Evolutionary conservation across 1,140 invertebrate genomes (phyloP).

Genomic region (Tetragnatha versicolor): DNA sequence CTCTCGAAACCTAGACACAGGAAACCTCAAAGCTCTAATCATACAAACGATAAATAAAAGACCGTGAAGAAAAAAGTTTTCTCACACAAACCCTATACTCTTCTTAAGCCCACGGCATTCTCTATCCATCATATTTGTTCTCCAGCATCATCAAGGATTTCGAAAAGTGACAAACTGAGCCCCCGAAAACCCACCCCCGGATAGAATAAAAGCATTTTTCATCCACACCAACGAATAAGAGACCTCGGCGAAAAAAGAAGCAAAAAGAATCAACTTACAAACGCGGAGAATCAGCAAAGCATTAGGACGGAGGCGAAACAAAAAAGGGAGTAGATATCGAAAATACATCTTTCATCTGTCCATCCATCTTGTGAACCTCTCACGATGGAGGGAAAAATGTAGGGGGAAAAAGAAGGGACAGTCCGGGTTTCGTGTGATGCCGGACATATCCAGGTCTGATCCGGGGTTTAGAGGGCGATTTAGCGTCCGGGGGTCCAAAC

Average conservation of each 20-base stretch:
- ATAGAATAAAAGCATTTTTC: slow-evolving; percentile 48
- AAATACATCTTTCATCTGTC: slow-evolving; percentile 38
- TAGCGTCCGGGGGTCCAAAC: slow-evolving; percentile 35
- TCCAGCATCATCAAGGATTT: slow-evolving; percentile 47
- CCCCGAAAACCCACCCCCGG: slow-evolving; percentile 15
- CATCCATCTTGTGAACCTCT: neutral
- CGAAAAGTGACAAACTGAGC: slow-evolving; percentile 34
- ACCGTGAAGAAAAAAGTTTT: neutral
- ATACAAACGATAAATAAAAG: neutral
- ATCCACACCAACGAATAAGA: neutral
- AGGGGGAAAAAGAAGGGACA: neutral
- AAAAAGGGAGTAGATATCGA: neutral
- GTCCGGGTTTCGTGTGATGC: neutral
- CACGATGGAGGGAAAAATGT: neutral
- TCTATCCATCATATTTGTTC: slow-evolving; percentile 45
- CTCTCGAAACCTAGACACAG: too few relatives aligned
- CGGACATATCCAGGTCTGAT: slow-evolving; percentile 46
- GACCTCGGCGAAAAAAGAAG: slow-evolving; percentile 2
- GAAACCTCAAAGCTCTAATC: too few relatives aligned
- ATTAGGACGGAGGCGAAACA: slow-evolving; percentile 18
- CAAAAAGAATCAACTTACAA: slow-evolving; percentile 44
- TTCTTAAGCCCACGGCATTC: too few relatives aligned
- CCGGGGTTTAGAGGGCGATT: slow-evolving; percentile 38
- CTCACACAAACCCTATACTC: neutral
- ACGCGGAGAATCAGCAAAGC: slow-evolving; percentile 27